Percentiles rank a stretch among this genome's conserved stretches.
phyloP scores from a whole-genome alignment of 1,140 invertebrate genomes.

The Papilio machaon region DNA sequence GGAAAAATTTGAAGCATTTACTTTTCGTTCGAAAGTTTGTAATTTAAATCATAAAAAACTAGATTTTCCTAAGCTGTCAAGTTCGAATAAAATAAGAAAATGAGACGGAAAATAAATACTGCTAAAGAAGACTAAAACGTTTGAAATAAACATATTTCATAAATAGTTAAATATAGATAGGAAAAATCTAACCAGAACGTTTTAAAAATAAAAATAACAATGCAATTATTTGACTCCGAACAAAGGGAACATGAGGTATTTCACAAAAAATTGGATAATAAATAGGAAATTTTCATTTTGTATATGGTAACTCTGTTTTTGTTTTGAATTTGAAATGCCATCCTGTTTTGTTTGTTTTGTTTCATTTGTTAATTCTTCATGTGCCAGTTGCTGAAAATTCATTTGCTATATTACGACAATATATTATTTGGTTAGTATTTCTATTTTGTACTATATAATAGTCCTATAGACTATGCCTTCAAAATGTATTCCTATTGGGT shows the following conservation, averaged over 20 bases:
- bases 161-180: no score
- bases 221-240: no score
- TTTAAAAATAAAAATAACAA: no score
- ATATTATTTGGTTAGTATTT: slow-evolving; percentile 44
- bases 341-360: slow-evolving; percentile 49
- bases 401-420: slow-evolving; percentile 43
- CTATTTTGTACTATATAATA: slow-evolving; percentile 37
- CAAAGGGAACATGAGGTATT: no score
- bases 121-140: no score
- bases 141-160: no score
- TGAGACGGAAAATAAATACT: no score
- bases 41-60: no score
- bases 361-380: slow-evolving; percentile 68
- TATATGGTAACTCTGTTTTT: slow-evolving; percentile 32
- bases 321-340: slow-evolving; percentile 41
- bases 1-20: neutral
- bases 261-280: neutral
- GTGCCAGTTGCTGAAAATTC: slow-evolving; percentile 62
- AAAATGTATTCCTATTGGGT: slow-evolving; percentile 30
- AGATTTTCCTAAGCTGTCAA: no score
- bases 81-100: no score
- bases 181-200: no score
- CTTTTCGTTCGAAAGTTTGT: neutral
- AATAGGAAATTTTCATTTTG: neutral
- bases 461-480: slow-evolving; percentile 18